Evolutionary conservation across 2,113 vertebrate species (phyloP), one percentile per base, ranked within the genome.

Genomic region (Mesoclemmys tuberculata): DNA sequence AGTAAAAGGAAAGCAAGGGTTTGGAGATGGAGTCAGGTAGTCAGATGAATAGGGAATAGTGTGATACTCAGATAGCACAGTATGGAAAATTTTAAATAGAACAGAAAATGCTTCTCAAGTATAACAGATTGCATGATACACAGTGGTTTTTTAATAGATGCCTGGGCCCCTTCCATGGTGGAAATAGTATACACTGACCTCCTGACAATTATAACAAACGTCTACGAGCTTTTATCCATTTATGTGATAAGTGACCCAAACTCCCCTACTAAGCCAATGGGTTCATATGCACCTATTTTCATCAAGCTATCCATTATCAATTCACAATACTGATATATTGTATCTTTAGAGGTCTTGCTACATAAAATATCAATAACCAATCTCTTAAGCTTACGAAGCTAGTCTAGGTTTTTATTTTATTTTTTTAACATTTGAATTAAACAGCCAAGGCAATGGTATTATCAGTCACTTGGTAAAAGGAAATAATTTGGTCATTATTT

Each of bases 51-150:
- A 77, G 2, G 18, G 4, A 8, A 31, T 88, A 31, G n/a, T 46
- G 22, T 46, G 79, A 1, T 54, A 3, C 29, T n/a, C 90, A 24
- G 49, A 21, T 0, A 0, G 3, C 56, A 2, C 4, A 58, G 10
- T 41, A 64, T 31, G 55, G 26, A 49, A 87, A 89, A 81, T 58
- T 58, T 8, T 21, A 19, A 74, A 64, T 49, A 12, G 80, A 92
- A 81, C 3, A 71, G 9, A 81, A 68, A 2, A 16, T 38, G 13
- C 10, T 49, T 2, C 4, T 95, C 38, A 78, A 82, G 41, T 24
- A 2, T 4, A 82, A 38, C 3, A 68, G 5, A 5, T 52, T 84
- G 6, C 11, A 2, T 77, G 29, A 11, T 56, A 56, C 55, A 56
- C 35, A 31, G 35, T 16, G 21, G 27, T 38, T 41, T 29, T 24